phyloP scores from a whole-genome alignment of 2,888 invertebrate species.

The Nephrotoma flavescens region DNA sequence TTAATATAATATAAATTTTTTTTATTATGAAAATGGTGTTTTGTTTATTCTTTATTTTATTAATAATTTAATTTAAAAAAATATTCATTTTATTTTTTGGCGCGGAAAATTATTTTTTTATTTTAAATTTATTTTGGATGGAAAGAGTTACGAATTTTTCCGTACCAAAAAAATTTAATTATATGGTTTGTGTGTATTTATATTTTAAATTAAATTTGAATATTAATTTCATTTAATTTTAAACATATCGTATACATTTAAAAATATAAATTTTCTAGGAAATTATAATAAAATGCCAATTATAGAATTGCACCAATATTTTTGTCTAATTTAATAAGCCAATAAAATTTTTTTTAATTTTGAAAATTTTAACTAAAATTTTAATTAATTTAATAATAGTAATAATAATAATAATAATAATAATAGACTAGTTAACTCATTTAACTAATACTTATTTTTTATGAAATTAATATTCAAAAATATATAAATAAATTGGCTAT shows the following conservation, averaged over 20 bases:
- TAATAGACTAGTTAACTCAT: background rate
- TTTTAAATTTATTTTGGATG: background rate
- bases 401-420: background rate
- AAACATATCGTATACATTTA: background rate
- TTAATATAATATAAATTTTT: background rate
- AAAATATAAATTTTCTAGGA: background rate
- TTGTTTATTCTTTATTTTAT: background rate
- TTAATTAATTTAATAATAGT: background rate
- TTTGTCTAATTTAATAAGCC: background rate
- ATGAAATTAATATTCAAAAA: background rate
- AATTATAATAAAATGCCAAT: background rate
- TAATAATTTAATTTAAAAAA: background rate
- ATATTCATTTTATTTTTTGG: background rate
- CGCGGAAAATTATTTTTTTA: background rate
- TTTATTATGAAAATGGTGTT: background rate
- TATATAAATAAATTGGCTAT: background rate
- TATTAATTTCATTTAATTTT: background rate
- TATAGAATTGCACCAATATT: background rate
- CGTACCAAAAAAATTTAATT: background rate
- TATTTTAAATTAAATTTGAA: background rate
- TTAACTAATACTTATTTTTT: background rate
- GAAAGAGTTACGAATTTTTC: background rate
- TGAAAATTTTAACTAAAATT: background rate
- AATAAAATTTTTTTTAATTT: background rate
- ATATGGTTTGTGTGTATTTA: background rate